Conservation (phyloP, 2,888 invertebrate genomes). For the Drosophila neoperkinsi region DNA sequence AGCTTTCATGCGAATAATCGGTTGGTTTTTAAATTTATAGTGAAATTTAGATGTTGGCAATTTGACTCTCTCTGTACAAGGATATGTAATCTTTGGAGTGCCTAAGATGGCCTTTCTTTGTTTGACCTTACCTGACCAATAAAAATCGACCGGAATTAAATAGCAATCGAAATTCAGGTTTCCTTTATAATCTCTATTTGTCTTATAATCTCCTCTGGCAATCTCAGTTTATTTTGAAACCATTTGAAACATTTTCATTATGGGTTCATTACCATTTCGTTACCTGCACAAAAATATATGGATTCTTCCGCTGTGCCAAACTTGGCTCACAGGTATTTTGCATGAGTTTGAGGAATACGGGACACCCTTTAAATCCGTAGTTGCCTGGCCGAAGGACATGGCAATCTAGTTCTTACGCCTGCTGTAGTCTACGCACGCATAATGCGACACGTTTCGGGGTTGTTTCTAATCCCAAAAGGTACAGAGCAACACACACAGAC, state of each 20-base stretch:
- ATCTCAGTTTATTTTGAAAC: slow-evolving; percentile 6
- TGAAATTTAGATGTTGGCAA: neutral
- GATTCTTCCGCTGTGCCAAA: slow-evolving; percentile 22
- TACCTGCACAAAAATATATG: slow-evolving; percentile 5
- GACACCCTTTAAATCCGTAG: slow-evolving; percentile 33
- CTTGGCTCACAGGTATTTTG: slow-evolving; percentile 49
- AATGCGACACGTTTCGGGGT: slow-evolving; percentile 75
- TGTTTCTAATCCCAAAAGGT: slow-evolving; percentile 73
- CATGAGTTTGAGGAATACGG: slow-evolving; percentile 20
- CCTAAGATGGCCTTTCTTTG: neutral
- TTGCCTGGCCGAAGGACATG: slow-evolving; percentile 38
- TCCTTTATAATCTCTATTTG: neutral
- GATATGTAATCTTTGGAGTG: neutral
- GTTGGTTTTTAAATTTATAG: neutral
- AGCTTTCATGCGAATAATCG: neutral
- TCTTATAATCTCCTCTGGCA: slow-evolving; percentile 1
- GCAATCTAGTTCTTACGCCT: slow-evolving; percentile 35
- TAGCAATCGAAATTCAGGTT: neutral
- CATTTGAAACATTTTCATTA: slow-evolving; percentile 27
- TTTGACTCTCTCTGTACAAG: neutral
- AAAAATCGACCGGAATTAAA: neutral
- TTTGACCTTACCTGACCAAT: neutral
- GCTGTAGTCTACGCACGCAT: slow-evolving; percentile 46
- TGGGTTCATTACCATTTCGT: slow-evolving; percentile 10
- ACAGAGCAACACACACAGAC: slow-evolving; percentile 11